These are phyloP conservation scores for Hetaerina americana DNA, from an alignment of 1,140 invertebrate genomes.

Conservation along the genomic window DNA sequence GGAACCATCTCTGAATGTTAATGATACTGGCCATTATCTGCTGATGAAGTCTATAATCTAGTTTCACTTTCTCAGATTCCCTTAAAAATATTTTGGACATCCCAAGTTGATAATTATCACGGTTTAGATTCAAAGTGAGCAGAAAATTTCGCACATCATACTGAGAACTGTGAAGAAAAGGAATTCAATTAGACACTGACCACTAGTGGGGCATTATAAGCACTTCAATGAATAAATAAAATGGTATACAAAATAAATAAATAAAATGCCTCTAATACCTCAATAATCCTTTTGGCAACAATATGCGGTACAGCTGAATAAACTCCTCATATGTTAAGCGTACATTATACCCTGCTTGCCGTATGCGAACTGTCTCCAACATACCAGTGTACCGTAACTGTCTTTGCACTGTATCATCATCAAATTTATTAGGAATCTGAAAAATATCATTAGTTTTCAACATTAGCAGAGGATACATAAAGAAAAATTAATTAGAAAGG, in stretches of 20 bases:
- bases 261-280: slow-evolving; percentile 27
- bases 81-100: slow-evolving; percentile 82
- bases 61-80: slow-evolving; percentile 84
- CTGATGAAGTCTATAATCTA: slow-evolving; percentile 83
- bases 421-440: slow-evolving; percentile 75
- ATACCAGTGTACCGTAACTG: slow-evolving; percentile 83
- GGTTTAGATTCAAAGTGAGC: slow-evolving; percentile 61
- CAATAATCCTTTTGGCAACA: slow-evolving; percentile 73
- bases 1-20: slow-evolving; percentile 83
- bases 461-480: not conserved
- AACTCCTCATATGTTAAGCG: slow-evolving; percentile 88
- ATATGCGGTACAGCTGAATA: slow-evolving; percentile 79
- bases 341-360: slow-evolving; percentile 91
- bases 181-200: slow-evolving; percentile 6
- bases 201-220: too few species aligned
- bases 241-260: not conserved
- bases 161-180: slow-evolving; percentile 42
- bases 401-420: slow-evolving; percentile 86
- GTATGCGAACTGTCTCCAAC: slow-evolving; percentile 89
- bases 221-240: not conserved
- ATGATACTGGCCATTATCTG: slow-evolving; percentile 88
- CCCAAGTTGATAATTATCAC: slow-evolving; percentile 85
- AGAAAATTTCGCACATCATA: slow-evolving; percentile 69
- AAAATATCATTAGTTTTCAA: slow-evolving; percentile 14
- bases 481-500: not conserved